Base-by-base conservation (phyloP, 1,140 invertebrate genomes). In the Atta cephalotes region DNA sequence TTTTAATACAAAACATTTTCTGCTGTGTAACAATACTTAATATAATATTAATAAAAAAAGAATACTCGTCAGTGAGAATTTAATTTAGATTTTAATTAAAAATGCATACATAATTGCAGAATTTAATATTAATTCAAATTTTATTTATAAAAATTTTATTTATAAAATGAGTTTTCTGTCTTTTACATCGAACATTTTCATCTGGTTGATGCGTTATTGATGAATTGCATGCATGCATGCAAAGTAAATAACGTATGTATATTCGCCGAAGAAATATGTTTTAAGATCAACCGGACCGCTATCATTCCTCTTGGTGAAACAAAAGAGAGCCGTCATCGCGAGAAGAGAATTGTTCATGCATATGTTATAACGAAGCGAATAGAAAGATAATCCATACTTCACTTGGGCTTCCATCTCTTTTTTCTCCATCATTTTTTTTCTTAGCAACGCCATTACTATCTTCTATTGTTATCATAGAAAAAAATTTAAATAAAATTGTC, bases 281-380 rank as follows among this genome's bases (percentile, higher is more conserved):
- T 80, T 80, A 56, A 80, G n/a, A 82, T 72, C 66, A 82, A 82
- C 60, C 21, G 35, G 9, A 68, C 16, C 66, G 12, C 51, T 31
- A 14, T 35, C 77, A 28, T 56, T 31, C 28, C 28, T 80, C 14
- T 35, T 45, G 12, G 35, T 3, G 21, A 72, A 82, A 82, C 79
- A 82, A 82, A 81, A 45, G 31, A 68, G 4, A 45, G 16, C 35
- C 35, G 21, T 81, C 79, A 81, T 81, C 51, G n/a, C 63, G 51
- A 49, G 53, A 1, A 53, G 51, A 16, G 72, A 80, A 82, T 16
- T 53, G 12, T 60, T 82, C 51, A 82, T 82, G 79, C 79, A 82
- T 82, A 68, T 68, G 25, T 82, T 82, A 82, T 82, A 72, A 82
- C 66, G 25, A 82, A 72, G 79, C 66, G 60, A 72, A 28, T 56